These are phyloP conservation scores for Baryphthengus martii DNA, from an alignment of 2,113 vertebrate genomes.

Conservation along the genomic window DNA sequence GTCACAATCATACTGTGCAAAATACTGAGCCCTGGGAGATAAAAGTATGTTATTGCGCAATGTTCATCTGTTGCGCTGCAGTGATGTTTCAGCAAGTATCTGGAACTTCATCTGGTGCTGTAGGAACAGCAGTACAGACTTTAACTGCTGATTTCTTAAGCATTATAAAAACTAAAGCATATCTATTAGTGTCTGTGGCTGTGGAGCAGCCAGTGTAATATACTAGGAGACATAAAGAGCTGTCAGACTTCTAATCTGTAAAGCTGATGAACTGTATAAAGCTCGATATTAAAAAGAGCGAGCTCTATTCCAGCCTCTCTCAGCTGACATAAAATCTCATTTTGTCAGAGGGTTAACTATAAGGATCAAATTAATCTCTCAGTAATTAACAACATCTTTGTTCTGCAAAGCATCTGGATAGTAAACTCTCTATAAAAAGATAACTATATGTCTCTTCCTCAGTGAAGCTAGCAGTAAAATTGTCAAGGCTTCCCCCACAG, in stretches of 20 bases:
- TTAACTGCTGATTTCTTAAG: neutral
- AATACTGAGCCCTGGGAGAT: neutral
- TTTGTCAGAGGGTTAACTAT: slow-evolving; percentile 41
- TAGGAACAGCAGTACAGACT: neutral
- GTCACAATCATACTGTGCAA: neutral
- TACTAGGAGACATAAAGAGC: slow-evolving; percentile 20
- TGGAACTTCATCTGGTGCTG: neutral
- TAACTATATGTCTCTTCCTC: neutral
- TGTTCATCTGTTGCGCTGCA: neutral
- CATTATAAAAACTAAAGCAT: neutral
- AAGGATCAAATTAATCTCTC: slow-evolving; percentile 50
- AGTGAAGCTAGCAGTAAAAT: slow-evolving; percentile 4
- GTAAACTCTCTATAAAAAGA: neutral
- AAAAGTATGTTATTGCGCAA: neutral
- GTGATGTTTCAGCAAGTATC: neutral
- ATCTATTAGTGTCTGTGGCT: neutral
- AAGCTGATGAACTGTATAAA: slow-evolving; percentile 44
- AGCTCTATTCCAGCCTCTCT: neutral
- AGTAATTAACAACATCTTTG: slow-evolving; percentile 44
- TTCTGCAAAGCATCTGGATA: slow-evolving; percentile 36
- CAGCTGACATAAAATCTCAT: slow-evolving; percentile 41
- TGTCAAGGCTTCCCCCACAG: neutral
- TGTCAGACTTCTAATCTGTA: slow-evolving; percentile 43
- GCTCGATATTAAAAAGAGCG: neutral
- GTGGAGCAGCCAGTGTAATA: slow-evolving; percentile 9